Evolutionary conservation across 2,797 vertebrate species (phyloP), one percentile per base, ranked within the genome.

Genomic region (Manis pentadactyla): DNA sequence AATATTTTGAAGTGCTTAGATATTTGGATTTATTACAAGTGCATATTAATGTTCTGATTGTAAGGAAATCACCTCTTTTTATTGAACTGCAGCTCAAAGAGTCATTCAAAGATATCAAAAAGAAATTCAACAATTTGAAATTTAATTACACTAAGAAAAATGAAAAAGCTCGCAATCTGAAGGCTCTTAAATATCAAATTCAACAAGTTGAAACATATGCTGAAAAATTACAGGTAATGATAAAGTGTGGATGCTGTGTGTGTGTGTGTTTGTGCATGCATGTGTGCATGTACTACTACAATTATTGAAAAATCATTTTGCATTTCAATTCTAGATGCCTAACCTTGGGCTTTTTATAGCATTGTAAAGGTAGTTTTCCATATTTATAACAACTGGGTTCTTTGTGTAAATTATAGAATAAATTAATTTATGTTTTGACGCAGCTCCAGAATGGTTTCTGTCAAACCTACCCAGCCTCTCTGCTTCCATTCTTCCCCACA

Each of bases 81-180:
- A 98, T 98, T 97, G 64, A 95, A 92, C 90, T 95, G 7, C 97
- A 99, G 99, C 97, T 99, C 93, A 99, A 98, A 98, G 99, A 99
- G 75, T 99, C 99, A 69, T 99, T 99, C 98, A 99, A 99, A 98
- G 99, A 99, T 97, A 98, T 99, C 66, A 99, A 99, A 98, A 99
- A 99, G 98, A 99, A 99, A 97, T 99, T 99, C 98, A 99, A 99
- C 98, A 99, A 99, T 94, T 96, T 99, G 97, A 99, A 99, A 97
- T 99, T 99, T 96, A 99, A 99, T 97, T 99, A 99, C 49, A 98
- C 95, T 51, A 99, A 99, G 98, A 99, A 99, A 98, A 98, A 98
- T 17, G 99, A 99, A 98, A 99, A 99, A 97, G 93, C 98, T 83
- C 98, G 99, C 94, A 99, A 99, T 97, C 18, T 99, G 86, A 99